Conservation (phyloP, 1,140 invertebrate species). For the Lucilia sericata region DNA sequence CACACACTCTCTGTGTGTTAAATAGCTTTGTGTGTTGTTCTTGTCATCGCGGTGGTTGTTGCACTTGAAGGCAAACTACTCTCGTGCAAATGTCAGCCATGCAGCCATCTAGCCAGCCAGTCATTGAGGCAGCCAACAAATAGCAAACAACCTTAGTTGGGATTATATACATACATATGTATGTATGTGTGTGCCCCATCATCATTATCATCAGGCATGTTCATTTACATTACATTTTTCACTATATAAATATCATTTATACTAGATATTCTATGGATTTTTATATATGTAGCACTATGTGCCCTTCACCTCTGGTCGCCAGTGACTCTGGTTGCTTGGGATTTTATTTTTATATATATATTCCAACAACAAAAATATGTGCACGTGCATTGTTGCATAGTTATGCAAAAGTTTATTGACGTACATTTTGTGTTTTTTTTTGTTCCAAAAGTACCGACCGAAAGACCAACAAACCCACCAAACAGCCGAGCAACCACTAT, state of each 20-base stretch:
- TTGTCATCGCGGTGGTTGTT: slow-evolving; percentile 21
- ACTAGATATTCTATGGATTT: not conserved
- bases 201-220: too few species aligned
- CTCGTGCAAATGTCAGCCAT: slow-evolving; percentile 42
- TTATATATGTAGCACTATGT: not conserved
- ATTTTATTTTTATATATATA: not conserved
- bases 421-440: slow-evolving; percentile 22
- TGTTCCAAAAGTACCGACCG: slow-evolving; percentile 20
- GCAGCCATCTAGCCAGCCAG: slow-evolving; percentile 28
- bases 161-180: not conserved
- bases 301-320: slow-evolving; percentile 29
- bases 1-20: too few species aligned
- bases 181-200: too few species aligned
- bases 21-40: not conserved
- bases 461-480: slow-evolving; percentile 44
- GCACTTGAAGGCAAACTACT: slow-evolving; percentile 44
- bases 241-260: not conserved
- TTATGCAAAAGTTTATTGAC: slow-evolving; percentile 43
- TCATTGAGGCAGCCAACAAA: slow-evolving; percentile 9
- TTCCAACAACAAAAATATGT: not conserved
- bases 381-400: slow-evolving; percentile 40
- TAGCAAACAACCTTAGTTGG: slow-evolving; percentile 28
- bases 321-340: not conserved
- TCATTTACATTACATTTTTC: not conserved
- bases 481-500: slow-evolving; percentile 8